Evolutionary conservation across 2,113 vertebrate species (phyloP), one percentile per base, ranked within the genome.

Genomic region (Mungos mungo): DNA sequence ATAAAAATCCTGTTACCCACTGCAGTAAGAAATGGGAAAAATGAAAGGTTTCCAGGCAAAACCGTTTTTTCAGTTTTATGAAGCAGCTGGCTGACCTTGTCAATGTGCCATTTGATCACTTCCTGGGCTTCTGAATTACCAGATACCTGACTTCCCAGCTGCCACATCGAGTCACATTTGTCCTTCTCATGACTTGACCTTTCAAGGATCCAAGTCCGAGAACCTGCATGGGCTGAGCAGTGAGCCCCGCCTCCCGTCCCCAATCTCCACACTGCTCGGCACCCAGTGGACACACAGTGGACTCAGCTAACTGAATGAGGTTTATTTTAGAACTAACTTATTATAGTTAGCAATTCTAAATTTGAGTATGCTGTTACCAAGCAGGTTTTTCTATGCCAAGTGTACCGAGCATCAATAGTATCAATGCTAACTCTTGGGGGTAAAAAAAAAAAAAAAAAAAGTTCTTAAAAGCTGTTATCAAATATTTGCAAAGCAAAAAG

Each of bases 41-140:
- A 89, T 41, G 10, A 83, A 97, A 93, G 3, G 74, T 77, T 77
- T 93, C 90, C 31, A 72, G 68, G 80, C 57, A 90, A 92, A 15
- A 6, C 57, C 76, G 27, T 71, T 82, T 45, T 52, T 96, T 96
- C 31, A 45, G 65, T 90, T 95, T 90, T 52, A 83, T 52, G 92
- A 76, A 93, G 83, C 63, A 47, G 33, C 33, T 71, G 79, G 72
- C 69, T 81, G 71, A 69, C 60, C 81, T 84, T 95, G 66, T 90
- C 68, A 94, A 2, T 15, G 79, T n/a, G 54, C 63, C 87, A 69
- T 33, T 57, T 33, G 69, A 76, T 89, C 88, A 89, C 50, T 90
- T 90, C 74, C 93, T 63, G 35, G 60, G 25, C 54, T 83, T 91
- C 76, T 50, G 4, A 83, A 77, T 57, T 7, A 86, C 74, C 27